phyloP scores from a whole-genome alignment of 2,113 vertebrate genomes.

The Petroica traversi region DNA sequence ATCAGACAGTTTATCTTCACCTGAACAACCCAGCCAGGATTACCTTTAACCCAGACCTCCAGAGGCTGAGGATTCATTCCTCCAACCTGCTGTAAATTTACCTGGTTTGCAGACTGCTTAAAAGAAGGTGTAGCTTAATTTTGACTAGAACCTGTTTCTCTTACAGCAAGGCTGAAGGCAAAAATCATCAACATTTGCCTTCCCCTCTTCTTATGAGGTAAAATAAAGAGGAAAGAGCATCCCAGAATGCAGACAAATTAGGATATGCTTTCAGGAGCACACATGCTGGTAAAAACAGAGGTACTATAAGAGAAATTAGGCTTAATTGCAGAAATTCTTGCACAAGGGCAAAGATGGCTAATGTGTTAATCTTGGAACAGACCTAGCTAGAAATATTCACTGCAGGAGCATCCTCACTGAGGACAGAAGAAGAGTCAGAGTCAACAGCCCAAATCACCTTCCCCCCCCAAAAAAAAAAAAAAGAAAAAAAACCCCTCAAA shows the following conservation, averaged over 20 bases:
- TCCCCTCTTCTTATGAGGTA: accelerated
- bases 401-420: background rate
- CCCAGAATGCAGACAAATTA: background rate
- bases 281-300: background rate
- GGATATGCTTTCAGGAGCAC: background rate
- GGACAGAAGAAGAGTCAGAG: background rate
- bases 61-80: background rate
- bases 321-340: background rate
- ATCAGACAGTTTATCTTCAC: background rate
- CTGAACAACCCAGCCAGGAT: background rate
- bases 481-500: no score
- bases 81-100: background rate
- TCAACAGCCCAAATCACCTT: background rate
- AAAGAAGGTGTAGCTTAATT: background rate
- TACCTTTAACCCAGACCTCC: background rate
- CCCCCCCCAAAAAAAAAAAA: background rate
- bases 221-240: background rate
- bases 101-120: background rate
- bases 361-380: background rate
- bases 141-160: background rate
- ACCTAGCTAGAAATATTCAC: background rate
- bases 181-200: background rate
- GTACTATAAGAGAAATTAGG: background rate
- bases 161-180: background rate
- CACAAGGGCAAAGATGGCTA: background rate